These are phyloP conservation scores for Apis dorsata DNA, from an alignment of 1,140 invertebrate species.

Conservation along the genomic window DNA sequence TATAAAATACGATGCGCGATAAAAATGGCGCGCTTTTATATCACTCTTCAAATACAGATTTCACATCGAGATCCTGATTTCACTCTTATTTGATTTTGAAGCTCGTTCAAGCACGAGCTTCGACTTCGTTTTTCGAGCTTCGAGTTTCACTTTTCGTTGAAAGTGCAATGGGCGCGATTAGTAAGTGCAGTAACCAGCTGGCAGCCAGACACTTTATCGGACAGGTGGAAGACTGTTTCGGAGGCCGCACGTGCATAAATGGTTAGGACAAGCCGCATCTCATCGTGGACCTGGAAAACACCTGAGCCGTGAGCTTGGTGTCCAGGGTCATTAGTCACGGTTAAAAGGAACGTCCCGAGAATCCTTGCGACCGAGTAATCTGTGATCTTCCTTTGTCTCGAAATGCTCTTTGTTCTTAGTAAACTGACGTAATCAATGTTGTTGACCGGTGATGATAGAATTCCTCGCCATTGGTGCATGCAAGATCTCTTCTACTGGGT, in stretches of 20 bases:
- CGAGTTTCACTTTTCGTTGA: neutral
- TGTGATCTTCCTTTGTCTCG: constrained; percentile 59
- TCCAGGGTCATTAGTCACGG: constrained; percentile 59
- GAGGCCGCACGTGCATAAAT: constrained; percentile 57
- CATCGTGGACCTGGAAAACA: constrained; percentile 62
- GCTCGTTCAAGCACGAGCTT: too few relatives aligned
- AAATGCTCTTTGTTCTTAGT: constrained; percentile 52
- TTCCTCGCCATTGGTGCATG: neutral
- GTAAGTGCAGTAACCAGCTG: constrained; percentile 38
- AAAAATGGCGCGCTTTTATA: too few relatives aligned
- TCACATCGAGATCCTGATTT: too few relatives aligned
- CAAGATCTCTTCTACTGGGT: neutral
- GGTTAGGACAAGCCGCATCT: constrained; percentile 51
- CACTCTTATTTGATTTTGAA: too few relatives aligned
- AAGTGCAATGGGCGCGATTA: constrained; percentile 26
- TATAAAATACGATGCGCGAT: too few relatives aligned
- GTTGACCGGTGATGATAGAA: constrained; percentile 34
- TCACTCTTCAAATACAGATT: too few relatives aligned
- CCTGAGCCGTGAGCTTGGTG: constrained; percentile 57
- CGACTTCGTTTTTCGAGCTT: too few relatives aligned
- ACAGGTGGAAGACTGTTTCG: constrained; percentile 58
- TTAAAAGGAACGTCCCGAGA: constrained; percentile 58
- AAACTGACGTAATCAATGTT: constrained; percentile 47
- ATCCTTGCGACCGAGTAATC: constrained; percentile 43
- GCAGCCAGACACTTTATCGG: constrained; percentile 25